Conservation (phyloP, 2,797 vertebrate genomes). For the Oreortyx pictus region DNA sequence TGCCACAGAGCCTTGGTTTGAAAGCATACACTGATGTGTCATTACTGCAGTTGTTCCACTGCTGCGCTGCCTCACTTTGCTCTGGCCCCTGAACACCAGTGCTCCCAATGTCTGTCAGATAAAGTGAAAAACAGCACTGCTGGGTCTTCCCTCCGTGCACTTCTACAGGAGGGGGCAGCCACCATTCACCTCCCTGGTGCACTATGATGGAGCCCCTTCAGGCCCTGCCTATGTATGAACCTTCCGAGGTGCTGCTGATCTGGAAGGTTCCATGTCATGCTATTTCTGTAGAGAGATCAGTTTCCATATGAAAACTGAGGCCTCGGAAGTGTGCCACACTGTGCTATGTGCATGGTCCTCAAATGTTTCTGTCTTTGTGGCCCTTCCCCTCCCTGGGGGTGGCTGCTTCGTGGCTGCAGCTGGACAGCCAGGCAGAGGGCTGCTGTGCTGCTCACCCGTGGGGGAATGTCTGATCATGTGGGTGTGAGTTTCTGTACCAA, state of each 20-base stretch:
- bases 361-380: background rate
- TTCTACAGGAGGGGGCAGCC: background rate
- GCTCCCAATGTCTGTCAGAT: background rate
- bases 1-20: background rate
- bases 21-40: background rate
- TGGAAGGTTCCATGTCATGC: background rate
- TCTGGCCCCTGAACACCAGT: background rate
- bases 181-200: background rate
- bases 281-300: background rate
- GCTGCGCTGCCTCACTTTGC: background rate
- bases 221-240: too few relatives aligned
- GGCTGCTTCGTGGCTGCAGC: background rate
- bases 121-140: background rate
- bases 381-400: background rate
- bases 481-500: background rate
- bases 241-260: background rate
- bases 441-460: background rate
- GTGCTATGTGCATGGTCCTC: background rate
- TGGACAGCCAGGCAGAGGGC: background rate
- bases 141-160: background rate
- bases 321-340: background rate
- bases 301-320: background rate
- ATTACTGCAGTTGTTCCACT: background rate
- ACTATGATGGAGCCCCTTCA: too few relatives aligned
- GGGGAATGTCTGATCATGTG: background rate